Percentiles rank a stretch among this genome's conserved stretches.
phyloP scores from a whole-genome alignment of 2,888 invertebrate genomes.

The Calliphora vomitoria region DNA sequence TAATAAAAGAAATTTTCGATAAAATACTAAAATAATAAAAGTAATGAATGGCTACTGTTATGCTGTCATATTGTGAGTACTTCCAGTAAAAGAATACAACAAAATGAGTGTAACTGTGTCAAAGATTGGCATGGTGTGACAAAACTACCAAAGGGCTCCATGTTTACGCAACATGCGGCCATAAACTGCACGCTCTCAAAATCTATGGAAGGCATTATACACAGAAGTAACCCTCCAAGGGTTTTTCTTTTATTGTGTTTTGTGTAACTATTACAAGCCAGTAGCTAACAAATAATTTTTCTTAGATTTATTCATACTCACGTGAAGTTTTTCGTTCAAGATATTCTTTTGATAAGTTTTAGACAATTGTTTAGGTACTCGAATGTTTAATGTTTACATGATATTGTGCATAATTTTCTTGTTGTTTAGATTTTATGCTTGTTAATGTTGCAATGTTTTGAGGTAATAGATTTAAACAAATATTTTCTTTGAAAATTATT shows the following conservation, averaged over 20 bases:
- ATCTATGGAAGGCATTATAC: background rate
- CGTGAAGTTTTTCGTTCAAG: conserved; percentile 21
- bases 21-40: conserved; percentile 49
- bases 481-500: background rate
- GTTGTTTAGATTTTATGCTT: conserved; percentile 29
- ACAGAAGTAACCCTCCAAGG: background rate
- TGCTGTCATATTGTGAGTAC: background rate
- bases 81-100: conserved; percentile 11
- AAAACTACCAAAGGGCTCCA: conserved; percentile 34
- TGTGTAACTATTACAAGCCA: background rate
- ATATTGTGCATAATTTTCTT: background rate
- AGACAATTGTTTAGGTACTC: background rate
- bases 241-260: background rate
- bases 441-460: background rate
- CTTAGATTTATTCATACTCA: conserved; percentile 48
- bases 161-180: conserved; percentile 70
- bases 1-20: conserved; percentile 60
- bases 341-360: conserved; percentile 28
- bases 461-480: background rate
- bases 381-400: background rate
- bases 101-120: conserved; percentile 8
- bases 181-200: conserved; percentile 5
- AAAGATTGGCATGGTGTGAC: conserved; percentile 18
- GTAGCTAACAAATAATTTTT: conserved; percentile 1
- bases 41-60: conserved; percentile 51